Percentiles rank a stretch among this genome's conserved stretches.
phyloP scores from a whole-genome alignment of 2,797 vertebrate genomes.

The Myripristis jacobus region DNA sequence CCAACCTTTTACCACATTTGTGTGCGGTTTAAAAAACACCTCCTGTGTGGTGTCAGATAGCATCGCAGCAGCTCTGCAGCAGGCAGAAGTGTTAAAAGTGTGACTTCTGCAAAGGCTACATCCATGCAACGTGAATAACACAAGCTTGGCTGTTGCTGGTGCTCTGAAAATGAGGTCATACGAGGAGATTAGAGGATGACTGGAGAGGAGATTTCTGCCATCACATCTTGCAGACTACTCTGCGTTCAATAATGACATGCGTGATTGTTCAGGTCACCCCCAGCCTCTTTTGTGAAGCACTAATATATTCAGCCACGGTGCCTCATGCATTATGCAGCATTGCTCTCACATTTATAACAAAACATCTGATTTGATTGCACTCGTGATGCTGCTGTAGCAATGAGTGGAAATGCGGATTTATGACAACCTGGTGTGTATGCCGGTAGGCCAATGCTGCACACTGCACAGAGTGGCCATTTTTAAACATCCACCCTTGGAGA shows the following conservation, averaged over 20 bases:
- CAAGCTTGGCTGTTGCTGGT: slow-evolving; percentile 4
- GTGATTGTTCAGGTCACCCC: slow-evolving; percentile 64
- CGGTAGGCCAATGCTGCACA: slow-evolving; percentile 55
- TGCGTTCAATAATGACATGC: slow-evolving; percentile 54
- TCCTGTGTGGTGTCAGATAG: slow-evolving; percentile 10
- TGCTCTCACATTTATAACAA: slow-evolving; percentile 33
- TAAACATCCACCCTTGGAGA: slow-evolving; percentile 76
- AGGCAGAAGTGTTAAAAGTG: slow-evolving; percentile 26
- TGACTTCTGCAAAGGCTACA: slow-evolving; percentile 24
- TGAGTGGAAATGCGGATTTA: slow-evolving; percentile 23
- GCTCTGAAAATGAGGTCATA: slow-evolving; percentile 63
- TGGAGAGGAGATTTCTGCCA: slow-evolving; percentile 43
- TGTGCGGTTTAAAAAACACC: neutral
- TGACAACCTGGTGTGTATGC: slow-evolving; percentile 57
- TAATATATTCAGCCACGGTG: slow-evolving; percentile 62
- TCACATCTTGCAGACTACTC: slow-evolving; percentile 33
- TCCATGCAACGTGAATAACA: slow-evolving; percentile 24
- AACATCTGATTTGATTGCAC: slow-evolving; percentile 49
- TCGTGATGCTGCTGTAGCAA: slow-evolving; percentile 19
- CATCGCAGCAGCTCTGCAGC: slow-evolving; percentile 39
- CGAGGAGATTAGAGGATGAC: slow-evolving; percentile 54
- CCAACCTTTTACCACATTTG: neutral
- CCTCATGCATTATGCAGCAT: slow-evolving; percentile 78
- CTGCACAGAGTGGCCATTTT: slow-evolving; percentile 76
- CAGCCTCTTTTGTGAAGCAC: slow-evolving; percentile 58